Conservation (phyloP, 1,140 invertebrate genomes). For the Drosophila virilis region DNA sequence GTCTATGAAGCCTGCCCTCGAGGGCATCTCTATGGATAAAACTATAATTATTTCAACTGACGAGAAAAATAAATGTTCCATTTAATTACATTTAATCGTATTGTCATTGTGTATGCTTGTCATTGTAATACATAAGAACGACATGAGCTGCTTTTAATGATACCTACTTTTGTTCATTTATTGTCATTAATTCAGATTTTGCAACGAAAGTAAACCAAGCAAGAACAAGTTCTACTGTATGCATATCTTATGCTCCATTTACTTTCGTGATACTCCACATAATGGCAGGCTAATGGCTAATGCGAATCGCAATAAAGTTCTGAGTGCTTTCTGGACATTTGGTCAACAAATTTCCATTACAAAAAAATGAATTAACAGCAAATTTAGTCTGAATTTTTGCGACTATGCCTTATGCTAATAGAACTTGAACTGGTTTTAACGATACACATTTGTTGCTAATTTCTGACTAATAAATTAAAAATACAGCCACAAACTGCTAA, state of each 20-base stretch:
- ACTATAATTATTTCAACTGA: neutral
- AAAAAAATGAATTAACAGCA: too few relatives aligned
- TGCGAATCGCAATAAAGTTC: too few relatives aligned
- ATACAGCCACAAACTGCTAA: too few relatives aligned
- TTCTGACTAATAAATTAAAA: neutral
- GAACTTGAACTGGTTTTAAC: neutral
- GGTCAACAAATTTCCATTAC: too few relatives aligned
- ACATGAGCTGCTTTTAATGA: constrained; percentile 14
- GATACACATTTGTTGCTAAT: neutral
- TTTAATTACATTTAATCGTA: constrained; percentile 27
- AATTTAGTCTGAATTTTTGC: too few relatives aligned
- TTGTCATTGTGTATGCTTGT: constrained; percentile 10
- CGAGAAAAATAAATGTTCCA: neutral
- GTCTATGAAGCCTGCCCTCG: neutral
- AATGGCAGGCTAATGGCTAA: too few relatives aligned
- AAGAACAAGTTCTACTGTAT: too few relatives aligned
- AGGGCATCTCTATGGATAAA: neutral
- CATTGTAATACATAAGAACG: constrained; percentile 29
- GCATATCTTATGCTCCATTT: too few relatives aligned
- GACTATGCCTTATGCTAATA: neutral
- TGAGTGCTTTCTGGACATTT: too few relatives aligned
- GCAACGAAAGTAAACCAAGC: too few relatives aligned
- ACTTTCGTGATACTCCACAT: too few relatives aligned
- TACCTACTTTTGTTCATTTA: constrained; percentile 2
- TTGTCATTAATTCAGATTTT: too few relatives aligned